These are phyloP conservation scores for Nomada fucata DNA, from an alignment of 2,888 invertebrate genomes.

Conservation along the genomic window DNA sequence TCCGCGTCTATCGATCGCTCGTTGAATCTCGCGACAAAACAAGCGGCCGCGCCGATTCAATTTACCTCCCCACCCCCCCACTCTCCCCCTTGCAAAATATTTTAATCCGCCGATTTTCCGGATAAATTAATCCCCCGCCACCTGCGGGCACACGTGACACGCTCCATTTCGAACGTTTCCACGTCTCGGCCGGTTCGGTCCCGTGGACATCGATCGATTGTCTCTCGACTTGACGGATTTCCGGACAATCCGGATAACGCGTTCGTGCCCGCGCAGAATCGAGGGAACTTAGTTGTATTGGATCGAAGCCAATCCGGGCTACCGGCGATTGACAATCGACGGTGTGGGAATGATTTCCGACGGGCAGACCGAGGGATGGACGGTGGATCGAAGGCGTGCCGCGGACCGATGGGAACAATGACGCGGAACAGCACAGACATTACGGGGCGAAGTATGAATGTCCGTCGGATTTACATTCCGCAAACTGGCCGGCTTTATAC, in stretches of 20 bases:
- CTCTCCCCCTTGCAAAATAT: slow-evolving; percentile 5
- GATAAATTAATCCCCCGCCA: slow-evolving; percentile 41
- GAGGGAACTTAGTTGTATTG: slow-evolving; percentile 75
- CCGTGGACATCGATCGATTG: slow-evolving; percentile 50
- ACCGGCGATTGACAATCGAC: slow-evolving; percentile 76
- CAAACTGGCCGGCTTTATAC: not conserved
- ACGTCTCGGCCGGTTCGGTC: slow-evolving; percentile 16
- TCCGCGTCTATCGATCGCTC: slow-evolving; percentile 38
- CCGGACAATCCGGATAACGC: slow-evolving; percentile 74
- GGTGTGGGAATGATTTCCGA: slow-evolving; percentile 79
- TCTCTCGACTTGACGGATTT: slow-evolving; percentile 62
- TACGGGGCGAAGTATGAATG: slow-evolving; percentile 54
- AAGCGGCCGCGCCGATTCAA: slow-evolving; percentile 31
- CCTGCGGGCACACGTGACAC: slow-evolving; percentile 29
- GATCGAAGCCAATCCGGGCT: slow-evolving; percentile 72
- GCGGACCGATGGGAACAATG: slow-evolving; percentile 45
- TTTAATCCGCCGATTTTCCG: slow-evolving; percentile 44
- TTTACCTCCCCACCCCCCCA: not conserved
- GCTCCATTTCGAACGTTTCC: slow-evolving; percentile 17
- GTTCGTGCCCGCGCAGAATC: slow-evolving; percentile 69
- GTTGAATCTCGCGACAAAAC: slow-evolving; percentile 24
- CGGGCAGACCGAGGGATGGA: slow-evolving; percentile 67
- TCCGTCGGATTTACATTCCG: slow-evolving; percentile 29
- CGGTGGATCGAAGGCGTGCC: slow-evolving; percentile 34
- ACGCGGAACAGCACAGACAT: slow-evolving; percentile 49